Conservation (phyloP, 2,113 vertebrate genomes). For the Jacana jacana region DNA sequence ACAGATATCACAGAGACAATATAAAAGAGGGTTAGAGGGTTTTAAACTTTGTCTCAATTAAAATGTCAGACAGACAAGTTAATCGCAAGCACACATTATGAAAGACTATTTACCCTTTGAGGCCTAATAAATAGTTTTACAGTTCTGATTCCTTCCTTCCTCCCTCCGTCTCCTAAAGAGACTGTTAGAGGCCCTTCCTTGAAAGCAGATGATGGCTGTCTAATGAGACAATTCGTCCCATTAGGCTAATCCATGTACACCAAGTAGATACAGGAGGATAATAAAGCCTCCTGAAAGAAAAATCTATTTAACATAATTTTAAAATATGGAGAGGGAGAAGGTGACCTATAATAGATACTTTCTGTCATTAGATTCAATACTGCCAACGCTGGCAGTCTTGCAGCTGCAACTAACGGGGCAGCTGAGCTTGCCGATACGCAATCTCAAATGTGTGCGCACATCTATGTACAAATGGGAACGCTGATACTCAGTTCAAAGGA, state of each 20-base stretch:
- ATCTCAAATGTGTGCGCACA: neutral
- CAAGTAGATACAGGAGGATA: neutral
- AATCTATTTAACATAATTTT: neutral
- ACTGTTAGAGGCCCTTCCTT: neutral
- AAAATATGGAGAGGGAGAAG: neutral
- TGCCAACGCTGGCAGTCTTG: neutral
- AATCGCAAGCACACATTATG: neutral
- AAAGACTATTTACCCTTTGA: neutral
- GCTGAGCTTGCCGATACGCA: rapidly evolving
- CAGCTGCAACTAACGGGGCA: neutral
- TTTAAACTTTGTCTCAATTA: neutral
- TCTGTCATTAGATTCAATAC: neutral
- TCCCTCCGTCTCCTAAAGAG: neutral
- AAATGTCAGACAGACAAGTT: conserved; percentile 9
- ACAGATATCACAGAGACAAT: neutral
- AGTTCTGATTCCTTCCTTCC: neutral
- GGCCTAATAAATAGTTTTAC: neutral
- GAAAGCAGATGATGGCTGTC: neutral
- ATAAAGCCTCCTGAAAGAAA: neutral
- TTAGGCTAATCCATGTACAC: neutral
- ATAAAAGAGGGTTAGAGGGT: neutral
- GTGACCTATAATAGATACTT: neutral
- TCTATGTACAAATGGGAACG: neutral
- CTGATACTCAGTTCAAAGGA: neutral
- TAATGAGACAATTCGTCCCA: neutral